Evolutionary conservation across 2,888 invertebrate species (phyloP).

Genomic region (Troglohyphantes excavatus): DNA sequence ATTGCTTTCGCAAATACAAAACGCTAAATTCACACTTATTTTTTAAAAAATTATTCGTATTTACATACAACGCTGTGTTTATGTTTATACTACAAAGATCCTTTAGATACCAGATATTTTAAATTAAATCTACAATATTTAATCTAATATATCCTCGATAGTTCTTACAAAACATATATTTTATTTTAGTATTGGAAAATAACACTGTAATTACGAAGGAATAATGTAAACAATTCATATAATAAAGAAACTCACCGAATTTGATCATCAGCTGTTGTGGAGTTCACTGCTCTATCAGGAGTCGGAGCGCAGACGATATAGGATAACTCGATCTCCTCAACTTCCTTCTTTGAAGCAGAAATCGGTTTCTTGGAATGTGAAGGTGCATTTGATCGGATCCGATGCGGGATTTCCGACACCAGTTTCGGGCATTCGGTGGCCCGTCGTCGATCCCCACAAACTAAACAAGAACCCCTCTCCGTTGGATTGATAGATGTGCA

Average conservation of each 20-base stretch:
- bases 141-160: too few species aligned
- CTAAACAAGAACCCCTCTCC: constrained; percentile 85
- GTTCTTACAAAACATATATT: too few species aligned
- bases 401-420: constrained; percentile 54
- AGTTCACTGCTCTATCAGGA: constrained; percentile 69
- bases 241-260: constrained; percentile 32
- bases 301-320: constrained; percentile 68
- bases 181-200: too few species aligned
- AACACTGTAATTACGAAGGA: not conserved
- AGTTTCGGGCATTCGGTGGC: constrained; percentile 41
- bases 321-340: constrained; percentile 74
- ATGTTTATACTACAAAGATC: too few species aligned
- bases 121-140: too few species aligned
- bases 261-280: constrained; percentile 71
- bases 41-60: too few species aligned
- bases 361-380: constrained; percentile 62
- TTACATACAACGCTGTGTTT: too few species aligned
- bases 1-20: too few species aligned
- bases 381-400: constrained; percentile 49
- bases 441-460: constrained; percentile 77
- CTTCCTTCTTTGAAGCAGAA: constrained; percentile 60
- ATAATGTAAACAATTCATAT: not conserved
- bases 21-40: too few species aligned
- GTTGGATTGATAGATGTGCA: constrained; percentile 95
- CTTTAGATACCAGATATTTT: too few species aligned